Evolutionary conservation across 2,888 invertebrate genomes (phyloP).

Genomic region (Serripes groenlandicus): DNA sequence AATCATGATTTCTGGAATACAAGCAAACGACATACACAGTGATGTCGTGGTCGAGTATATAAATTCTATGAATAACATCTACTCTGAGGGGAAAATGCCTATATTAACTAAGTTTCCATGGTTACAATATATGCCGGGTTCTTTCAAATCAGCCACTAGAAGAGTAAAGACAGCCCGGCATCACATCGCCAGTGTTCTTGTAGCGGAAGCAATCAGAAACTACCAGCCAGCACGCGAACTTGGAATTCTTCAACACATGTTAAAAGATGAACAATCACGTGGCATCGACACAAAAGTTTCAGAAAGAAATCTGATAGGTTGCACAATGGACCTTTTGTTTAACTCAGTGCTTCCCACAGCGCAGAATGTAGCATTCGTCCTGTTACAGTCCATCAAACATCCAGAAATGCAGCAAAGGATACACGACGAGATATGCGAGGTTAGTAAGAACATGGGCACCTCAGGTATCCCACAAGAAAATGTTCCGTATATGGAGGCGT

Average conservation of each 20-base stretch:
- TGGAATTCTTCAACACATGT: conserved; percentile 1
- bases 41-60: background rate
- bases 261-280: background rate
- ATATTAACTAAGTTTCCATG: background rate
- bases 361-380: background rate
- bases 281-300: background rate
- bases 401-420: conserved; percentile 9
- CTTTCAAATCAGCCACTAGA: background rate
- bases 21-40: background rate
- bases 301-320: background rate
- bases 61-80: background rate
- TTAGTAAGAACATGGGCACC: background rate
- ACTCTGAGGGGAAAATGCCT: background rate
- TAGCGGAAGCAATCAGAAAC: background rate
- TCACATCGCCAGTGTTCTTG: background rate
- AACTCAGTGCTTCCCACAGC: background rate
- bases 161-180: background rate
- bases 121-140: background rate
- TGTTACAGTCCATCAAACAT: conserved; percentile 3
- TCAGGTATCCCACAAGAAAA: background rate
- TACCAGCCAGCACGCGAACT: background rate
- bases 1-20: background rate
- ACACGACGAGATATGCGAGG: background rate
- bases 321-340: conserved; percentile 10
- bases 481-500: background rate